Conservation (phyloP, 2,797 vertebrate species). For the Thalassophryne amazonica region DNA sequence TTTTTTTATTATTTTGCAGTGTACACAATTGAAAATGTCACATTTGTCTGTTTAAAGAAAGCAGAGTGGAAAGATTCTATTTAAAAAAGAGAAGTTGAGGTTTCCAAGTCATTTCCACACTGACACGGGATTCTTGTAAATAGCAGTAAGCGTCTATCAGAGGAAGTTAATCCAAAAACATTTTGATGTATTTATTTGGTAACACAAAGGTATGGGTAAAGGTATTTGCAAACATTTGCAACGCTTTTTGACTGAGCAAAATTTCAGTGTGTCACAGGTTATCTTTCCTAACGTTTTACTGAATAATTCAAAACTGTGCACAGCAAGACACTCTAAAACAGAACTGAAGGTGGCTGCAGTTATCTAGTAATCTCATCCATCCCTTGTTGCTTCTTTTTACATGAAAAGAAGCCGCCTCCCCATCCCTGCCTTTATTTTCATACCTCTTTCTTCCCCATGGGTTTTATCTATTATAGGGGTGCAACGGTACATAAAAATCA, state of each 20-base stretch:
- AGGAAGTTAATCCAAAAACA: too few relatives aligned
- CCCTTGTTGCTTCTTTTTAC: conserved; percentile 15
- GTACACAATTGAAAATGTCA: too few relatives aligned
- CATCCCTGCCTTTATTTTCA: conserved; percentile 27
- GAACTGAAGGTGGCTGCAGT: conserved; percentile 1
- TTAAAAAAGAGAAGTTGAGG: too few relatives aligned
- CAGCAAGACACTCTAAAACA: conserved; percentile 7
- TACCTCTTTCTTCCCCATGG: conserved; percentile 29
- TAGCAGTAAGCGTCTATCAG: too few relatives aligned
- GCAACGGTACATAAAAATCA: too few relatives aligned
- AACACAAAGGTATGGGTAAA: too few relatives aligned
- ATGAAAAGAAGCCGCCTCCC: conserved; percentile 16
- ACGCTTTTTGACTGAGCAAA: background rate
- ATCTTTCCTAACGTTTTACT: conserved; percentile 21
- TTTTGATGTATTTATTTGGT: too few relatives aligned
- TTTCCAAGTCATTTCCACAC: too few relatives aligned
- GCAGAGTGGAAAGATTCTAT: too few relatives aligned
- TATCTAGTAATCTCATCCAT: background rate
- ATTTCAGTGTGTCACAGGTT: background rate
- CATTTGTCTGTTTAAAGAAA: too few relatives aligned
- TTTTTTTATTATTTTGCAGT: too few relatives aligned
- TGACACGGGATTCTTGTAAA: too few relatives aligned
- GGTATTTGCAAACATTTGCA: background rate
- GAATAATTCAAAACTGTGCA: conserved; percentile 17
- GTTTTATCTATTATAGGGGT: conserved; percentile 53